Base-by-base conservation (phyloP, 2,888 invertebrate genomes). In the Axea sp. region DNA sequence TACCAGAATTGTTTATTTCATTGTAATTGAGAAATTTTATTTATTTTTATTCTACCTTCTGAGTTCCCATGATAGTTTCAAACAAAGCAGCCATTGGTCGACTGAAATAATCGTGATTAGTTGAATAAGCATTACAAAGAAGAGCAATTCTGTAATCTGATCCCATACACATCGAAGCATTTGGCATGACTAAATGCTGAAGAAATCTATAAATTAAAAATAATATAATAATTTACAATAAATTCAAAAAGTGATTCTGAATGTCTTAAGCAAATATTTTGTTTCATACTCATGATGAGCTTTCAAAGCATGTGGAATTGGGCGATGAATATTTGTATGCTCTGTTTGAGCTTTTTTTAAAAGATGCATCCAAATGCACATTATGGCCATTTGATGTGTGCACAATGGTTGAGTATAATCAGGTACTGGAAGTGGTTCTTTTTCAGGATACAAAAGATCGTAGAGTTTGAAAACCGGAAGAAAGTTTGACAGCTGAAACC, bases 291-390 rank as follows among this genome's bases (percentile, higher is more conserved):
- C 95, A 82, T 95, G 92, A 84, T 96, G 96, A 65, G 92, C 91
- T 88, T 94, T 94, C 5, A 97, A 89, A 33, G 95, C 93, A 77
- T 92, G 92, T 0, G 96, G 96, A 84, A 96, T 92, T 0, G 93
- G 93, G 41, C 93, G 88, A 71, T 92, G 91, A 83, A 96, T 92
- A 77, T 93, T 94, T 74, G 93, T 91, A 82, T 94, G 94, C 84
- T 97, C 97, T 1, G 93, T 90, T 85, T 96, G 95, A 0, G 97
- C 97, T 88, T 98, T 98, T 85, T 96, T 97, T 79, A 96, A 91
- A 69, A 98, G 90, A 88, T 98, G 97, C 86, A 98, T 96, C 97
- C 98, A 98, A 85, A 98, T 97, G 82, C 97, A 97, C 6, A 96
- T 95, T 74, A 96, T 94, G 0, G 98, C 97, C 94, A 98, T 95